Percentiles rank a stretch among this genome's conserved stretches.
phyloP scores from a whole-genome alignment of 2,888 invertebrate species.

The Ormyrus thymus region DNA sequence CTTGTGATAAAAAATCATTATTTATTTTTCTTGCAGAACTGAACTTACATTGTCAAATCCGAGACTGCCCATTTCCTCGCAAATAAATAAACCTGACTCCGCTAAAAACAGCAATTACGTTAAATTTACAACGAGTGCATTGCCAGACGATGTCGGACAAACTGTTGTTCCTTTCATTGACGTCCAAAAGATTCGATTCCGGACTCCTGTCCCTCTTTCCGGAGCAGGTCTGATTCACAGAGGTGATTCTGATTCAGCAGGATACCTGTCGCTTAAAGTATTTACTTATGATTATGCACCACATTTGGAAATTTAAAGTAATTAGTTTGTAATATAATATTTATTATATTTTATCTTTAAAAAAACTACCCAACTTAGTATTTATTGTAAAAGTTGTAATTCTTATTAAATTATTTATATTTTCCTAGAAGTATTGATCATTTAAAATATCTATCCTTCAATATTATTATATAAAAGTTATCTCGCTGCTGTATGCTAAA shows the following conservation, averaged over 20 bases:
- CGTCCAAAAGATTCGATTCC: background rate
- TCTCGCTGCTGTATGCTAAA: too few species aligned
- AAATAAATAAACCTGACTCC: background rate
- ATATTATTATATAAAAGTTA: too few species aligned
- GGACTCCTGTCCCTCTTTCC: background rate
- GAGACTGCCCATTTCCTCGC: slow-evolving; percentile 1
- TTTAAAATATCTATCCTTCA: too few species aligned
- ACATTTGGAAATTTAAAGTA: background rate
- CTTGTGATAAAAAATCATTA: too few species aligned
- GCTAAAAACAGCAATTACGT: background rate
- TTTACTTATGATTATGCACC: slow-evolving; percentile 24
- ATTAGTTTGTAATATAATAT: too few species aligned
- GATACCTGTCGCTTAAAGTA: slow-evolving; percentile 30
- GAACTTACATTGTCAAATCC: background rate
- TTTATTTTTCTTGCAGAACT: background rate
- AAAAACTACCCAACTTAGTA: too few species aligned
- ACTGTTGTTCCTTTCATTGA: slow-evolving; percentile 32
- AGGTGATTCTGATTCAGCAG: background rate
- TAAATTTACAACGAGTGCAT: slow-evolving; percentile 7
- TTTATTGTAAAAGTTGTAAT: too few species aligned
- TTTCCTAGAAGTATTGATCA: too few species aligned
- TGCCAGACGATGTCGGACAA: slow-evolving; percentile 21
- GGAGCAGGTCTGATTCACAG: slow-evolving; percentile 23
- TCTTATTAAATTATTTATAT: too few species aligned
- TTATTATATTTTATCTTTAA: too few species aligned